Evolutionary conservation across 2,888 invertebrate genomes (phyloP).

Genomic region (Latrodectus hesperus): DNA sequence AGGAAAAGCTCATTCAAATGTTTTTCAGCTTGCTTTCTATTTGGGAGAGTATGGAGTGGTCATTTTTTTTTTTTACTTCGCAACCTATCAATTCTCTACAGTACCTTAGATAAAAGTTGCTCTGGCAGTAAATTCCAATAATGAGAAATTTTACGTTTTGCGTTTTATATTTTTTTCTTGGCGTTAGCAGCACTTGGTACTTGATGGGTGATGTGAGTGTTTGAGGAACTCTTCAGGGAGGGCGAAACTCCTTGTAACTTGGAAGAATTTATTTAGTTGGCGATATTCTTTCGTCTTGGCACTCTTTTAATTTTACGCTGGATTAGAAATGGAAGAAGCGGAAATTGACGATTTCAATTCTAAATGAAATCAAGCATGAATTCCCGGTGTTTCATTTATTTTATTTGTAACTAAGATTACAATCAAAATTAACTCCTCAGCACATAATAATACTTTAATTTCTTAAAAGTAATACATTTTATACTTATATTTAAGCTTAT

Average conservation of each 20-base stretch:
- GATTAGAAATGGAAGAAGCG: constrained; percentile 2
- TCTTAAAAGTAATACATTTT: no score
- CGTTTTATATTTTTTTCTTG: constrained; percentile 11
- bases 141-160: constrained; percentile 53
- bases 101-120: constrained; percentile 41
- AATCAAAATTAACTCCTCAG: no score
- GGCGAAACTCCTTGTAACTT: background rate
- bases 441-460: no score
- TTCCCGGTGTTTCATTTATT: no score
- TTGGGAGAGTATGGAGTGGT: background rate
- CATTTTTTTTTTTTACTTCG: constrained; percentile 15
- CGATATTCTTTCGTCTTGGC: background rate
- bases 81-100: background rate
- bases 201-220: background rate
- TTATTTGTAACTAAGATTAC: no score
- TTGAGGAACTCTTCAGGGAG: constrained; percentile 24
- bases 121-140: constrained; percentile 49
- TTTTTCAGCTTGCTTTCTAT: constrained; percentile 16
- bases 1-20: constrained; percentile 48
- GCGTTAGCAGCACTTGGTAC: background rate
- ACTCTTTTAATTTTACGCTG: constrained; percentile 2
- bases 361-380: background rate
- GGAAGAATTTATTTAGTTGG: constrained; percentile 6
- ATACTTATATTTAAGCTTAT: no score
- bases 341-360: constrained; percentile 1